These are phyloP conservation scores for Murina feae DNA, from an alignment of 2,113 vertebrate genomes.

Conservation along the genomic window DNA sequence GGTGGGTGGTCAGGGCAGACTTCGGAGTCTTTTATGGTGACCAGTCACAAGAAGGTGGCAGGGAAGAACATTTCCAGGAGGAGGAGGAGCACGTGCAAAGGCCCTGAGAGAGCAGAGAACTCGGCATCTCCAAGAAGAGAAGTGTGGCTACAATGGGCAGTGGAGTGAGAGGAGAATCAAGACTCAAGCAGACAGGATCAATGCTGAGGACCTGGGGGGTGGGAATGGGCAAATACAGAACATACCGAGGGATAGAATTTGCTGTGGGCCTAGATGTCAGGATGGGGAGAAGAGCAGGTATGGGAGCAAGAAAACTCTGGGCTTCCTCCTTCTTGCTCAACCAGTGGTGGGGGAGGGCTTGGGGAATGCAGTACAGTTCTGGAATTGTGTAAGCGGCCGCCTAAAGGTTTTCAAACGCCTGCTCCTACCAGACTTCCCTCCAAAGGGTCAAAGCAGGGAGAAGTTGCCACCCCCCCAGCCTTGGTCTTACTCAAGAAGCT, in stretches of 20 bases:
- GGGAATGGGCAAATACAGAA: neutral
- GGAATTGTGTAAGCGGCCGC: slow-evolving; percentile 33
- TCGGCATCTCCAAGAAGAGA: neutral
- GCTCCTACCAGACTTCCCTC: neutral
- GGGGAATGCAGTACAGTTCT: neutral
- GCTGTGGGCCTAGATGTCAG: no score
- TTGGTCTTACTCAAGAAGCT: slow-evolving; percentile 31
- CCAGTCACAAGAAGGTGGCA: neutral
- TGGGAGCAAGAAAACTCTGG: neutral
- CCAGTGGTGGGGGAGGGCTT: neutral
- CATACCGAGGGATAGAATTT: neutral
- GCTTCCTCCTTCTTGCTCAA: slow-evolving; percentile 26
- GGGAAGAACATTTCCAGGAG: neutral
- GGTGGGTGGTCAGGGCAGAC: neutral
- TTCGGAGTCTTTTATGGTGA: neutral
- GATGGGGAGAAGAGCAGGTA: neutral
- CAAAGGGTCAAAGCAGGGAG: neutral
- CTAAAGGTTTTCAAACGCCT: slow-evolving; percentile 34
- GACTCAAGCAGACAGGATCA: rapidly evolving
- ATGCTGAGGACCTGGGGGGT: neutral
- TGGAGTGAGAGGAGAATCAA: neutral
- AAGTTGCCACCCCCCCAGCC: neutral
- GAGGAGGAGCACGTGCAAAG: neutral
- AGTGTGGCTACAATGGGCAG: neutral
- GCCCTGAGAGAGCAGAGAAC: no score